Conservation (phyloP, 2,797 vertebrate species). For the Varecia variegata region DNA sequence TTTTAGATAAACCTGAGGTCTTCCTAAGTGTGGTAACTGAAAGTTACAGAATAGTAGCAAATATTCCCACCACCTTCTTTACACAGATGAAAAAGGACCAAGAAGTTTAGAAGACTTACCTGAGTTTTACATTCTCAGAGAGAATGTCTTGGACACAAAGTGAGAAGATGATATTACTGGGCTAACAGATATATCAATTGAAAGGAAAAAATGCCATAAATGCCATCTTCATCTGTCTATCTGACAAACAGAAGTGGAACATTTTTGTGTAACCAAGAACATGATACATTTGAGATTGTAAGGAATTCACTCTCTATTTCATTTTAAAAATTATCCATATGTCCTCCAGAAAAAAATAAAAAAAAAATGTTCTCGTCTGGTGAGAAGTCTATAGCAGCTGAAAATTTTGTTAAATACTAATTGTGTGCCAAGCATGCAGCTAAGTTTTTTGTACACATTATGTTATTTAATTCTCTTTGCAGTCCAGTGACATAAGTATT, state of each 20-base stretch:
- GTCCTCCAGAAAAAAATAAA: not conserved
- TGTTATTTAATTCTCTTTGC: not conserved
- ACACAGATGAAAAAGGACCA: not conserved
- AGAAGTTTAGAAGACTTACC: not conserved
- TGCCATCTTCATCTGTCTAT: not conserved
- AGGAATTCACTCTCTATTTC: not conserved
- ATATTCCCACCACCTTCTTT: not conserved
- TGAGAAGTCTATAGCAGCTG: not conserved
- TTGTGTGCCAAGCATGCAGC: not conserved
- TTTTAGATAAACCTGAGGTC: not conserved
- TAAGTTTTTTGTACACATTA: not conserved
- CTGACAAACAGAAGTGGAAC: not conserved
- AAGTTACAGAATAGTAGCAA: not conserved
- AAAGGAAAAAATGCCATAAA: not conserved
- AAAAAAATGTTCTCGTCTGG: not conserved
- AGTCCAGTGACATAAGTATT: not conserved
- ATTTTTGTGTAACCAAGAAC: not conserved
- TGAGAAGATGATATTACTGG: not conserved
- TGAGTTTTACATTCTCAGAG: not conserved
- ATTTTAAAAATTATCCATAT: constrained; percentile 7
- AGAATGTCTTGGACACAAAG: not conserved
- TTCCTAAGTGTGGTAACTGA: not conserved
- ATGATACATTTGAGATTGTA: not conserved
- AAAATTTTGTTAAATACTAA: not conserved
- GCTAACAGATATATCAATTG: not conserved